A percentile compares a stretch with the other conserved stretches of the same genome.
phyloP scores from a whole-genome alignment of 2,888 invertebrate species.

The Neria commutata region DNA sequence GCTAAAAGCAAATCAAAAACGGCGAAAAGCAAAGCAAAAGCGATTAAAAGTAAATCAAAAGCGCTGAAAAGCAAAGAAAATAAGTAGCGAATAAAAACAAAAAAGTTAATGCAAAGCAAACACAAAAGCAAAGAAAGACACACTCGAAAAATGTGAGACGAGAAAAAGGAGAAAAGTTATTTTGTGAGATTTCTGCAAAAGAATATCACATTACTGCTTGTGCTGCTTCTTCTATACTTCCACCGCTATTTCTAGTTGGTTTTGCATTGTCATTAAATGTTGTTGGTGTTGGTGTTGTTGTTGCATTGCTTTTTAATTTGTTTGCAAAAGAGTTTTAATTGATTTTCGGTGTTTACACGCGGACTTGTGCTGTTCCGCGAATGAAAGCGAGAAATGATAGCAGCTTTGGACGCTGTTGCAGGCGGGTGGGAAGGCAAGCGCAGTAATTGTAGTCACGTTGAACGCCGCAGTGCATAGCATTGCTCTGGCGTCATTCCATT shows the following conservation, averaged over 20 bases:
- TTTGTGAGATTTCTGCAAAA: too few relatives aligned
- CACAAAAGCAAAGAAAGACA: too few relatives aligned
- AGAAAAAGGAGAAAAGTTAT: too few relatives aligned
- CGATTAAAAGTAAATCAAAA: conserved; percentile 37
- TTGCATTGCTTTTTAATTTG: neutral
- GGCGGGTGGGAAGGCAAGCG: too few relatives aligned
- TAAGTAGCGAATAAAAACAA: conserved; percentile 2
- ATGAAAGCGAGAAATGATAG: neutral
- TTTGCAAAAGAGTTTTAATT: conserved; percentile 16
- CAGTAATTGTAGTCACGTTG: too few relatives aligned
- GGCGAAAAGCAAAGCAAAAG: conserved; percentile 15
- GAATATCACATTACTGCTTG: too few relatives aligned
- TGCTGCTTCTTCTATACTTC: neutral
- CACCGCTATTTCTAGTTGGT: neutral
- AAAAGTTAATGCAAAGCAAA: too few relatives aligned
- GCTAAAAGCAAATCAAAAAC: neutral
- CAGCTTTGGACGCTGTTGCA: too few relatives aligned
- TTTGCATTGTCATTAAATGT: neutral
- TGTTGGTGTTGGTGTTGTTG: neutral
- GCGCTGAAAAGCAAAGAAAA: conserved; percentile 16
- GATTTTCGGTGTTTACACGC: conserved; percentile 20
- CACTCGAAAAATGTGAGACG: too few relatives aligned
- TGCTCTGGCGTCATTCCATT: too few relatives aligned
- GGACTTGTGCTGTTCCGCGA: neutral
- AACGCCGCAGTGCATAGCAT: too few relatives aligned